These are phyloP conservation scores for Platycheirus rosarum DNA, from an alignment of 2,888 invertebrate genomes.

Conservation along the genomic window DNA sequence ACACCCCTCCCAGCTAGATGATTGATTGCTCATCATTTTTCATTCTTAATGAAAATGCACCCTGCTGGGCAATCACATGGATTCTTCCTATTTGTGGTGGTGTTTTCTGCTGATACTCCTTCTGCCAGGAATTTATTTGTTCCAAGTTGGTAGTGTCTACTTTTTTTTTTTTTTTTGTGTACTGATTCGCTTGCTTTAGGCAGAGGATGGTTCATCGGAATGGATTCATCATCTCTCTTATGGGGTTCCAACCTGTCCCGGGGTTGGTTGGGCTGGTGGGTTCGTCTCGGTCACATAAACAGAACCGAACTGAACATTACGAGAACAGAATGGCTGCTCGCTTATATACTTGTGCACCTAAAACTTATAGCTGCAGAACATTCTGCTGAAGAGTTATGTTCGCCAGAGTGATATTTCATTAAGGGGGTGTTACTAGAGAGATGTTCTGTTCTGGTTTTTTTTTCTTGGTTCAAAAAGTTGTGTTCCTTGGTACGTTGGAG, in stretches of 20 bases:
- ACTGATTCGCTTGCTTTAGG: constrained; percentile 57
- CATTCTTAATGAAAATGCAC: constrained; percentile 83
- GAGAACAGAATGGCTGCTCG: constrained; percentile 57
- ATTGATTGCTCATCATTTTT: constrained; percentile 83
- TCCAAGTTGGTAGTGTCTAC: constrained; percentile 50
- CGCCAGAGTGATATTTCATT: constrained; percentile 71
- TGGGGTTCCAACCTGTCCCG: constrained; percentile 66
- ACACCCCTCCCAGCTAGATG: constrained; percentile 81
- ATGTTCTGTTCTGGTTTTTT: constrained; percentile 30
- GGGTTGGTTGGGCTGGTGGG: constrained; percentile 62
- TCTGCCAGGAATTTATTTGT: constrained; percentile 56
- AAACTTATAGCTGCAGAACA: constrained; percentile 23
- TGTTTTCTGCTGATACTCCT: constrained; percentile 22
- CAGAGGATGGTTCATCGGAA: constrained; percentile 68
- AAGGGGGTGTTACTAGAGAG: constrained; percentile 68
- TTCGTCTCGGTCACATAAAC: constrained; percentile 63
- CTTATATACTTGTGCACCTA: constrained; percentile 31
- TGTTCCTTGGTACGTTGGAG: constrained; percentile 12
- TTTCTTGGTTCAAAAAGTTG: constrained; percentile 42
- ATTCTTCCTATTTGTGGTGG: constrained; percentile 60
- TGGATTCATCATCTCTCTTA: constrained; percentile 71
- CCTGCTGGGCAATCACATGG: constrained; percentile 80
- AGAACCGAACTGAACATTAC: constrained; percentile 36
- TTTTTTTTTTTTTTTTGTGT: constrained; percentile 15
- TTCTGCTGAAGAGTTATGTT: constrained; percentile 66